Conservation (phyloP, 1,140 invertebrate genomes). For the Lutraria rhynchaena region DNA sequence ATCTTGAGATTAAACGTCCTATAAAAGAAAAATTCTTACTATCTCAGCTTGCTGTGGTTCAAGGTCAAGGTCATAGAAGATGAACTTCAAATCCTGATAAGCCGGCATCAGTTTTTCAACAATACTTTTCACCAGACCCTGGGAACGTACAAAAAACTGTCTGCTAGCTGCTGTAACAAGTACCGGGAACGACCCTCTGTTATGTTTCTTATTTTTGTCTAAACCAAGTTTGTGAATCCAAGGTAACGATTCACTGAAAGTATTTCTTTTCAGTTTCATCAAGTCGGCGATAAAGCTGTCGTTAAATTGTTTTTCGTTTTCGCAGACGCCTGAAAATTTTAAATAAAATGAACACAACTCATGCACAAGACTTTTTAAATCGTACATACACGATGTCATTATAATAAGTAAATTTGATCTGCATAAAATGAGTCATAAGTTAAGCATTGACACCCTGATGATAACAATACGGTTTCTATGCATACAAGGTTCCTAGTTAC, state of each 20-base stretch:
- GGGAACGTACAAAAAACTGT: background rate
- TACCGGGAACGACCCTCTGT: background rate
- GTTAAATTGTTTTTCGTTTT: background rate
- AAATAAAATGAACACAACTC: too few relatives aligned
- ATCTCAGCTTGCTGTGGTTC: background rate
- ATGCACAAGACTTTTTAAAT: too few relatives aligned
- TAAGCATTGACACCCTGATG: too few relatives aligned
- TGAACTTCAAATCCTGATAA: constrained; percentile 1
- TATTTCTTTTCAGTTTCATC: constrained; percentile 1
- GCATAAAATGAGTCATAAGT: too few relatives aligned
- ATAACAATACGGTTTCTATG: too few relatives aligned
- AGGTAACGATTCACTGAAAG: constrained; percentile 11
- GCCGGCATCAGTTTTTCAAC: background rate
- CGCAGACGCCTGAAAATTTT: constrained; percentile 10
- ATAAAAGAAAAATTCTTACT: background rate
- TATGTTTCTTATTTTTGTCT: background rate
- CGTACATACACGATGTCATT: too few relatives aligned
- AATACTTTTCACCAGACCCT: constrained; percentile 13
- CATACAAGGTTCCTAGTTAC: too few relatives aligned
- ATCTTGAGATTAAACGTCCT: background rate
- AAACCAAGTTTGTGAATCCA: background rate
- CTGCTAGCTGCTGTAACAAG: background rate
- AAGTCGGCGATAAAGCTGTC: constrained; percentile 3
- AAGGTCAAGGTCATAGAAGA: constrained; percentile 7
- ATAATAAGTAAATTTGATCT: too few relatives aligned